Conservation (phyloP, 2,888 invertebrate species). For the Tenthredo livida region DNA sequence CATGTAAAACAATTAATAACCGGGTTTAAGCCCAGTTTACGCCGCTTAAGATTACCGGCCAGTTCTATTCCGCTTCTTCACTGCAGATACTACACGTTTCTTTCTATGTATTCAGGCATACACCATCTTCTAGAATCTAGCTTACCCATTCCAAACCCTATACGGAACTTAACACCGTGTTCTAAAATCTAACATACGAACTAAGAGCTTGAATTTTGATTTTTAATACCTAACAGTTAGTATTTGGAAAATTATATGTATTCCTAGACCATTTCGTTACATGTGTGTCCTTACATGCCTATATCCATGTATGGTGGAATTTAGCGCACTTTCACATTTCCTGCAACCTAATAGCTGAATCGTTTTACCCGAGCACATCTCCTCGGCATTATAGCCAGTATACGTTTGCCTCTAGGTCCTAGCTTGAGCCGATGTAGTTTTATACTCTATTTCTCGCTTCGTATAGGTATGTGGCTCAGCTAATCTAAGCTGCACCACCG, state of each 20-base stretch:
- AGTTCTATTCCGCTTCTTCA: not conserved
- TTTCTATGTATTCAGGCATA: not conserved
- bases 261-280: not conserved
- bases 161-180: constrained; percentile 51
- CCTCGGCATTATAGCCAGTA: not conserved
- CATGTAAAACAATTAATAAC: constrained; percentile 50
- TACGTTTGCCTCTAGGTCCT: not conserved
- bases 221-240: not conserved
- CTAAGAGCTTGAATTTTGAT: not conserved
- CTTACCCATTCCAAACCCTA: constrained; percentile 44
- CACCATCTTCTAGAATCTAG: too few species aligned
- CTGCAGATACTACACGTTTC: constrained; percentile 1
- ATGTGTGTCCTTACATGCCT: too few species aligned
- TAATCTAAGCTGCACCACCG: not conserved
- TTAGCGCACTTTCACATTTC: constrained; percentile 18
- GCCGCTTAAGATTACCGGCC: constrained; percentile 28
- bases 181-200: not conserved
- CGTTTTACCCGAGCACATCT: constrained; percentile 9
- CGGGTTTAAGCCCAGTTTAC: constrained; percentile 36
- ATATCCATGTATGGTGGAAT: not conserved
- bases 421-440: not conserved
- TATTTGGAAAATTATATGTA: constrained; percentile 9
- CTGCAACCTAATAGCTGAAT: constrained; percentile 3
- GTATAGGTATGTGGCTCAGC: not conserved
- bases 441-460: too few species aligned